phyloP scores from a whole-genome alignment of 2,888 invertebrate species.

The Chaetogeoica ovagalla region DNA sequence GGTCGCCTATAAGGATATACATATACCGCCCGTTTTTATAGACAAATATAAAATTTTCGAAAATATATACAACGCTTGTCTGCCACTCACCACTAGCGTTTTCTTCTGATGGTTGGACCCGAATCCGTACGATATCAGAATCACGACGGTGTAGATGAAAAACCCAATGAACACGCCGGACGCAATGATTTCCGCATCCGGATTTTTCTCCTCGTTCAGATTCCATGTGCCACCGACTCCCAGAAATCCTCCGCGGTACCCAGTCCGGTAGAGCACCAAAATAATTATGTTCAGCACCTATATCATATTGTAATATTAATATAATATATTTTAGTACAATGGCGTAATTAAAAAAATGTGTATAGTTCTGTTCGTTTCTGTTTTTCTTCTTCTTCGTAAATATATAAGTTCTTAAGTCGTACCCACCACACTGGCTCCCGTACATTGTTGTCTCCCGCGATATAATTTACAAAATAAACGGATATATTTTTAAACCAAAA shows the following conservation, averaged over 20 bases:
- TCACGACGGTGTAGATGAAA: slow-evolving; percentile 79
- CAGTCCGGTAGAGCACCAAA: slow-evolving; percentile 78
- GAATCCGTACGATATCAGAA: slow-evolving; percentile 75
- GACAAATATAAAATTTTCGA: background rate
- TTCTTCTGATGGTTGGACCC: slow-evolving; percentile 74
- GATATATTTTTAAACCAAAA: too few relatives aligned
- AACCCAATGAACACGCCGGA: slow-evolving; percentile 85
- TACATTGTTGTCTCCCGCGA: too few relatives aligned
- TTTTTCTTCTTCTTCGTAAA: too few relatives aligned
- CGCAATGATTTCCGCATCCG: slow-evolving; percentile 85
- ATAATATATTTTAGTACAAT: too few relatives aligned
- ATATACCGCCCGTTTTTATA: too few relatives aligned
- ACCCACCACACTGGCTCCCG: too few relatives aligned
- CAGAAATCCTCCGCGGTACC: slow-evolving; percentile 79
- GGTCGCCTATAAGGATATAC: too few relatives aligned
- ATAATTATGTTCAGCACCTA: slow-evolving; percentile 82
- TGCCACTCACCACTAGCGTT: slow-evolving; percentile 63
- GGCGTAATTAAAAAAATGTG: too few relatives aligned
- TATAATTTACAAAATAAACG: too few relatives aligned
- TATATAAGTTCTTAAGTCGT: too few relatives aligned
- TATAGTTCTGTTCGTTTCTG: too few relatives aligned
- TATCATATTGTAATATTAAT: too few relatives aligned
- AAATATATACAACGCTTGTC: background rate
- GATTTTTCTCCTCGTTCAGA: slow-evolving; percentile 83
- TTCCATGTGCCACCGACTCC: slow-evolving; percentile 91